Evolutionary conservation across 1,140 invertebrate species (phyloP), one percentile per base, ranked within the genome.

Genomic region (Microplitis demolitor): DNA sequence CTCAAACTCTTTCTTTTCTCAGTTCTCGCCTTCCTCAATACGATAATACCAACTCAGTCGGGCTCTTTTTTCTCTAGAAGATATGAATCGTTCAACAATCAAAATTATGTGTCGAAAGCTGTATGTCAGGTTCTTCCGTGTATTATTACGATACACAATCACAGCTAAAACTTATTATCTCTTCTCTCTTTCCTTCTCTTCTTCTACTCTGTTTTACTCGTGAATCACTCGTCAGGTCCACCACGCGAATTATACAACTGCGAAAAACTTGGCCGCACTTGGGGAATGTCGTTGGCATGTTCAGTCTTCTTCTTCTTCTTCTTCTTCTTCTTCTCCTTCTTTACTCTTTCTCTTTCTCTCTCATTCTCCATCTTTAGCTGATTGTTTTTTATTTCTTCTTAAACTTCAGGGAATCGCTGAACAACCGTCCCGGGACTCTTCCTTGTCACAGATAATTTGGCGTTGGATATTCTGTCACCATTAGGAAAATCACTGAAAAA

Each of bases 241-340:
- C 35, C 61, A 37, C 35, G 37, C 45, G 50, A 66, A 66, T 66
- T 66, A 66, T 66, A 66, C 63, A 66, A 35, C 5, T 53, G 45
- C 50, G 63, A 66, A 66, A 66, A 66, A 66, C 83, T 82, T 75
- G 74, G 66, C 75, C 74, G 79, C 71, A 77, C 74, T 66, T 53
- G 78, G 78, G 86, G 85, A 86, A 87, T 86, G 85, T 80, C 85
- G 82, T 82, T 84, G 84, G 86, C 86, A 87, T 84, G 83, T 76
- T 79, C 78, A 79, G 76, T 78, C 51, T 66, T 58, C 53, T 53
- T 69, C 60, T 64, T 66, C 45, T 54, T 39, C 60, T 24, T 66
- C n/a, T 66, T 13, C 4, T 60, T 45, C 61, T 13, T 34, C 31
- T 54, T 54, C 53, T 66, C 53, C 53, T 62, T 61, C 39, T 70